Evolutionary conservation across 2,113 vertebrate genomes (phyloP), one percentile per base, ranked within the genome.

Genomic region (Notiomystis cincta): DNA sequence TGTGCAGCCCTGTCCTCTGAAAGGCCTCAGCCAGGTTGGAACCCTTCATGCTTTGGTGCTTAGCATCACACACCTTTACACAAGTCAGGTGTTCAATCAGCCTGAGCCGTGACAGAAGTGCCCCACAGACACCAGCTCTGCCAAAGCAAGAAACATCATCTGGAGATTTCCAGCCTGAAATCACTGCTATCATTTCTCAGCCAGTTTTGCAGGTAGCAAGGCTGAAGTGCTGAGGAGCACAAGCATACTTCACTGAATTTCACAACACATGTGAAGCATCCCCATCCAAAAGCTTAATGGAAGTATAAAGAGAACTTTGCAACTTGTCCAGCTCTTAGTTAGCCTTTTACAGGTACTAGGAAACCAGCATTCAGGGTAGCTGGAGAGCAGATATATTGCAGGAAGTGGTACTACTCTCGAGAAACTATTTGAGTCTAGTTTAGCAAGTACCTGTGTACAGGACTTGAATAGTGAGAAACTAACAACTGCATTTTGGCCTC

Each of bases 51-150:
- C 28, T 87, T 65, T 45, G 18, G 8, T 87, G 28, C 24, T 70
- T 10, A 2, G 45, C 40, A 40, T 10, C 19, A 3, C 3, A 6
- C 8, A 73, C 5, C 35, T 61, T 58, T 44, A n/a, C 21, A 60
- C 33, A 35, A 47, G 40, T 22, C 47, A 85, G 40, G 22, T 8
- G 51, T 40, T 66, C 38, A 44, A 1, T 23, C 73, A 44, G 19
- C 35, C n/a, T 35, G 15, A 10, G 35, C 24, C 13, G 9, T 1
- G 6, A 88, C 23, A 58, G 28, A 82, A 82, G 66, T 0, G 0
- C 7, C 19, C 6, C 6, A 0, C 2, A 2, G 44, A 28, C 20
- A 44, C 5, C 9, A 10, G 5, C 33, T 51, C 30, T 58, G 31
- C 42, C 37, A 17, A 15, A 47, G 35, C 7, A 73, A 64, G 18